A percentile compares a stretch with the other conserved stretches of the same genome.
Evolutionary conservation across 2,113 vertebrate genomes (phyloP).

Genomic region (Etheostoma cragini): DNA sequence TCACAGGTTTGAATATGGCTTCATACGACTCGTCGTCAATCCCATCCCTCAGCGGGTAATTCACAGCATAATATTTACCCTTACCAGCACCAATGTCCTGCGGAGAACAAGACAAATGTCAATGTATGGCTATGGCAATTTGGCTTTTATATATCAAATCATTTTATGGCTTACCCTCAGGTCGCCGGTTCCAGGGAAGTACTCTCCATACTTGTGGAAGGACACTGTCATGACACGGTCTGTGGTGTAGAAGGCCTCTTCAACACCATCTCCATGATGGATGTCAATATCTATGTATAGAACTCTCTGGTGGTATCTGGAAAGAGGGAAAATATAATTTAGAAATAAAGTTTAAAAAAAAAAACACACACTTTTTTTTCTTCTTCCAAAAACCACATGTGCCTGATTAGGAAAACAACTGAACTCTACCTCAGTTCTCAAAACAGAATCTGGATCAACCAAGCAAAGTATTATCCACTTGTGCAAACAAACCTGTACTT

Average conservation of each 20-base stretch:
- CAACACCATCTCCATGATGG: constrained; percentile 97
- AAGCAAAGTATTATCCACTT: not conserved
- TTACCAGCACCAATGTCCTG: constrained; percentile 99
- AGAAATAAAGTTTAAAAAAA: no score
- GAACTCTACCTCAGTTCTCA: not conserved
- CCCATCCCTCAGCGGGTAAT: constrained; percentile 96
- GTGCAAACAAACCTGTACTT: not conserved
- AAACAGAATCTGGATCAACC: not conserved
- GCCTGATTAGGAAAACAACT: not conserved
- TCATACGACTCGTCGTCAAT: constrained; percentile 99
- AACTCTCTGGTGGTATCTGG: constrained; percentile 98
- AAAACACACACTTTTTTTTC: not conserved
- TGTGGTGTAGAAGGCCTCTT: constrained; percentile 99
- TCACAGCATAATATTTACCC: constrained; percentile 98
- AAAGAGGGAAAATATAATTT: not conserved
- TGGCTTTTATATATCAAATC: not conserved
- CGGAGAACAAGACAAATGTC: constrained; percentile 16
- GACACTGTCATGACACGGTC: constrained; percentile 99
- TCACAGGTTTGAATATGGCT: constrained; percentile 97
- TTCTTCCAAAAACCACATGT: not conserved
- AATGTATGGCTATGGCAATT: not conserved
- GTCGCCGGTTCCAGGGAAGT: constrained; percentile 98
- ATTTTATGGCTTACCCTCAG: constrained; percentile 86
- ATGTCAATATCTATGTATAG: constrained; percentile 99
- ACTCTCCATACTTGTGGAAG: constrained; percentile 99